A percentile compares a stretch with the other conserved stretches of the same genome.
These are phyloP conservation scores for Phaonia tiefii DNA, from an alignment of 2,888 invertebrate species.

Conservation along the genomic window DNA sequence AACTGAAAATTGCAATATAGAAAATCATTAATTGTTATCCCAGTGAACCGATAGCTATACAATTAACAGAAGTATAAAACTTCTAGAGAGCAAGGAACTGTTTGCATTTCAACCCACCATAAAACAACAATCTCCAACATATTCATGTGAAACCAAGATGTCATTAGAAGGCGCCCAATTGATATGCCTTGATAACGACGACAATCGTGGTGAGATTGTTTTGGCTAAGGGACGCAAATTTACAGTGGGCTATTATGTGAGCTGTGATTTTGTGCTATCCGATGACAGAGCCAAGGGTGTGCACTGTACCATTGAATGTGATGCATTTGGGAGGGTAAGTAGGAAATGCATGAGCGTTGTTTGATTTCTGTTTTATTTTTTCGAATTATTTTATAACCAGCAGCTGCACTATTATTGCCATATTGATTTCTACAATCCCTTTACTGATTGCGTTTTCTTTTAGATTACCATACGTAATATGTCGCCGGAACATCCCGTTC, in stretches of 20 bases:
- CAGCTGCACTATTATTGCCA: not conserved
- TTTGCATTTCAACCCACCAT: too few species aligned
- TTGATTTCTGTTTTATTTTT: not conserved
- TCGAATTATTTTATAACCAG: too few species aligned
- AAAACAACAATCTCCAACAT: not conserved
- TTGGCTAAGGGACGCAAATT: slow-evolving; percentile 76
- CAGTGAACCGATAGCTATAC: slow-evolving; percentile 21
- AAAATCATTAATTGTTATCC: slow-evolving; percentile 44
- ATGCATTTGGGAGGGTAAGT: slow-evolving; percentile 79
- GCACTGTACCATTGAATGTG: slow-evolving; percentile 78
- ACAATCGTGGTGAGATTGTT: slow-evolving; percentile 61
- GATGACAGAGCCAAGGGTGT: slow-evolving; percentile 73
- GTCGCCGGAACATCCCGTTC: slow-evolving; percentile 72
- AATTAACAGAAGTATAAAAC: slow-evolving; percentile 16
- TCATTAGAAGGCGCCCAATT: slow-evolving; percentile 77
- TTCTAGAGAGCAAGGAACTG: too few species aligned
- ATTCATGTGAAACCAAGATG: slow-evolving; percentile 70
- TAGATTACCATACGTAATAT: slow-evolving; percentile 77
- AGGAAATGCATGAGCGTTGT: not conserved
- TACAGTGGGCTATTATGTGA: slow-evolving; percentile 75
- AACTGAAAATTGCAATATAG: slow-evolving; percentile 26
- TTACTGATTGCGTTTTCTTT: slow-evolving; percentile 33
- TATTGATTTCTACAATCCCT: slow-evolving; percentile 3
- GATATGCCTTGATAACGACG: slow-evolving; percentile 71
- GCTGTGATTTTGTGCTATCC: slow-evolving; percentile 74